These are phyloP conservation scores for Mesorhabditis belari DNA, from an alignment of 2,888 invertebrate species.

Conservation along the genomic window DNA sequence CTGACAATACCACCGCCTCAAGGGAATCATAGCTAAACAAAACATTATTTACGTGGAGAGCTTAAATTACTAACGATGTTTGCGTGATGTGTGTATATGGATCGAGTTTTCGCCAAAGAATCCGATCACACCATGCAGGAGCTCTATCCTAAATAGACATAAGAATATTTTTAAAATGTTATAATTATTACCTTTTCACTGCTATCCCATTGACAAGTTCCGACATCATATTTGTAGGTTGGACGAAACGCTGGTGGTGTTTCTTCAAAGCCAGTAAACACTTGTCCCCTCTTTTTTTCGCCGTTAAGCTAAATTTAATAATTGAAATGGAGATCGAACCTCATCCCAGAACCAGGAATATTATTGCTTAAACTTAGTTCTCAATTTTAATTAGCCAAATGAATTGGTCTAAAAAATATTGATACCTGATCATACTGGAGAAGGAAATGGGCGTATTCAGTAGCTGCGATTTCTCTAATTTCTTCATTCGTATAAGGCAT, in stretches of 20 bases:
- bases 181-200: conserved; percentile 61
- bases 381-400: too few species aligned
- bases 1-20: conserved; percentile 62
- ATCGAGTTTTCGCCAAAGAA: conserved; percentile 72
- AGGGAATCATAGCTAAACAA: conserved; percentile 74
- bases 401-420: too few species aligned
- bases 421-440: conserved; percentile 28
- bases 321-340: not conserved
- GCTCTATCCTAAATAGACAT: conserved; percentile 82
- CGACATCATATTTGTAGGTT: conserved; percentile 93
- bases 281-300: conserved; percentile 22
- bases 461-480: conserved; percentile 30
- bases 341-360: too few species aligned
- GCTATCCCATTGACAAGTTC: conserved; percentile 87
- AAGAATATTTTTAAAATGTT: too few species aligned
- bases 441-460: conserved; percentile 15
- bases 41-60: too few species aligned
- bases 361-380: too few species aligned
- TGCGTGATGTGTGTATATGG: conserved; percentile 68
- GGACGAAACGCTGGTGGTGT: conserved; percentile 67
- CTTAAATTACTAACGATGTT: too few species aligned
- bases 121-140: conserved; percentile 96
- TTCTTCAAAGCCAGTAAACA: conserved; percentile 33
- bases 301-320: conserved; percentile 14
- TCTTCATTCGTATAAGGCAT: conserved; percentile 8